Percentiles rank a stretch among this genome's conserved stretches.
Conservation (phyloP, 2,888 invertebrate genomes). For the Drosophila sordidapex region DNA sequence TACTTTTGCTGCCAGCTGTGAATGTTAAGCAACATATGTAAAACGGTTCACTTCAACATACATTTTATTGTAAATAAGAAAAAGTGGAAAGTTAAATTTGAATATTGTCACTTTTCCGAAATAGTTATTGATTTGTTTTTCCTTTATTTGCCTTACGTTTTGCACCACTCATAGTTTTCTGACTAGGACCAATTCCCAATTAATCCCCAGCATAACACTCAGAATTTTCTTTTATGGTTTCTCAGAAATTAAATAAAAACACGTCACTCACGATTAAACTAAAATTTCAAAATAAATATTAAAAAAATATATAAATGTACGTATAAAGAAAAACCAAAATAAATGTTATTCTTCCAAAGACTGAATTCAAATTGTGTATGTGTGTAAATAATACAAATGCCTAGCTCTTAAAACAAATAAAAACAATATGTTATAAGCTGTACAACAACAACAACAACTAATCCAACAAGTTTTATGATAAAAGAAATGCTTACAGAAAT, state of each 20-base stretch:
- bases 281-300: conserved; percentile 4
- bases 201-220: conserved; percentile 8
- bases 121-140: not conserved
- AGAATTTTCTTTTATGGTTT: conserved; percentile 3
- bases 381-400: conserved; percentile 72
- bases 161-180: not conserved
- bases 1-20: conserved; percentile 40
- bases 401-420: conserved; percentile 35
- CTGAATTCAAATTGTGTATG: conserved; percentile 82
- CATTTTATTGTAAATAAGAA: conserved; percentile 43
- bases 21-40: conserved; percentile 37
- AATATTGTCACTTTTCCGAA: conserved; percentile 9
- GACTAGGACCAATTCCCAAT: conserved; percentile 55
- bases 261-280: conserved; percentile 16
- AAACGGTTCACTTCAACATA: conserved; percentile 41
- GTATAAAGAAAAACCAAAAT: conserved; percentile 56
- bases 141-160: not conserved
- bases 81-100: conserved; percentile 4
- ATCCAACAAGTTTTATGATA: conserved; percentile 5
- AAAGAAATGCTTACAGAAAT: conserved; percentile 5
- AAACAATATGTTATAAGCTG: conserved; percentile 32
- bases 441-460: conserved; percentile 28
- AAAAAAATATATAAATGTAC: conserved; percentile 26
- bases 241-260: conserved; percentile 7
- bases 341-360: conserved; percentile 84